Evolutionary conservation across 2,113 vertebrate genomes (phyloP).

Genomic region (Entelurus aequoreus): DNA sequence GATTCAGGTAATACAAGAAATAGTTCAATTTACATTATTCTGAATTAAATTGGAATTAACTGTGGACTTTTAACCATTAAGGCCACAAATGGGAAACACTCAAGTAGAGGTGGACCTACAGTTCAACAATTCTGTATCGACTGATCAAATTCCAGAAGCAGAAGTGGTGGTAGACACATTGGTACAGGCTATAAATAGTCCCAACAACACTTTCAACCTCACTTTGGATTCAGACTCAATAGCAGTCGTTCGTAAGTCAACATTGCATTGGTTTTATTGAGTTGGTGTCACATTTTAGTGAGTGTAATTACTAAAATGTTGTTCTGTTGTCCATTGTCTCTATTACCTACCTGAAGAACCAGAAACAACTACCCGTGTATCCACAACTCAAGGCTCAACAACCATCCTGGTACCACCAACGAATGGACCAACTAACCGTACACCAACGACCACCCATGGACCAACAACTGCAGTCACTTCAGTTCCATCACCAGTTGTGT

Average conservation of each 20-base stretch:
- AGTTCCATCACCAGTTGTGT: neutral
- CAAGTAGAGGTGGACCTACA: neutral
- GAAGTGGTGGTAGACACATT: neutral
- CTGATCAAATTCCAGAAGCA: neutral
- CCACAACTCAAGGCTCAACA: neutral
- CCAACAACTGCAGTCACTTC: neutral
- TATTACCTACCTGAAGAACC: neutral
- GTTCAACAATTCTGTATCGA: constrained; percentile 6
- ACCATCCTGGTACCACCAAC: neutral
- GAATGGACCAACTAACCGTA: neutral
- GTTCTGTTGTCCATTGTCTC: no score
- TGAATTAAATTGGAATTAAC: no score
- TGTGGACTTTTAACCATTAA: neutral
- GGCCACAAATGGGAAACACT: neutral
- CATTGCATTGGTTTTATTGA: no score
- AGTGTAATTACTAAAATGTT: no score
- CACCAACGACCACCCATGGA: neutral
- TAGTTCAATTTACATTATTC: neutral
- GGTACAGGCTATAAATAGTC: neutral
- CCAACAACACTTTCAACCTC: neutral
- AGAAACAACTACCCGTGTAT: neutral
- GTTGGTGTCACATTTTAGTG: no score
- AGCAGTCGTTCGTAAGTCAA: constrained; percentile 1
- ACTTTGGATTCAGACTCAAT: neutral
- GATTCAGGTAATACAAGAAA: neutral